Conservation (phyloP, 2,888 invertebrate genomes). For the Tiphia femorata region DNA sequence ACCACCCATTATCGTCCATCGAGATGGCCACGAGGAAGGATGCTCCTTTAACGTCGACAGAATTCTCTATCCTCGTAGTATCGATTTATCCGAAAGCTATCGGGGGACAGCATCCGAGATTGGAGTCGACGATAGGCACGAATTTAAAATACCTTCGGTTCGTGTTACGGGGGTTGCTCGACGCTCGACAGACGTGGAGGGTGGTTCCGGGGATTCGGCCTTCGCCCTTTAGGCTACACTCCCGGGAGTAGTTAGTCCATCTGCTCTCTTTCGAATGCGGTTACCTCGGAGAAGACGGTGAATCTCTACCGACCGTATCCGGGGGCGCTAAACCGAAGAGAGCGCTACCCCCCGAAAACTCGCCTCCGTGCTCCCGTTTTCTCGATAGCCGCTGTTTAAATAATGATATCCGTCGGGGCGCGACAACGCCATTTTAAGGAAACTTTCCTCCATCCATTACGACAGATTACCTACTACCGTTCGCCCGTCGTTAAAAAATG, state of each 20-base stretch:
- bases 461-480: too few species aligned
- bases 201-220: conserved; percentile 42
- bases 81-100: too few species aligned
- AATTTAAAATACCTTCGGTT: conserved; percentile 45
- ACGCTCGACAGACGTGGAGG: conserved; percentile 54
- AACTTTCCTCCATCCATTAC: not conserved
- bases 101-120: conserved; percentile 24
- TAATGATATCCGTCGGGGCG: conserved; percentile 9
- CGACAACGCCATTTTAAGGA: not conserved
- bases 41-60: too few species aligned
- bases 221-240: conserved; percentile 52
- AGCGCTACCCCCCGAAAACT: conserved; percentile 24
- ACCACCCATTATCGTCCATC: too few species aligned
- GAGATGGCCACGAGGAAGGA: too few species aligned
- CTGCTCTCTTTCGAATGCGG: conserved; percentile 50
- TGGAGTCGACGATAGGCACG: conserved; percentile 33
- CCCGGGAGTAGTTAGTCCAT: conserved; percentile 65
- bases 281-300: conserved; percentile 35
- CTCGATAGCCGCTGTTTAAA: conserved; percentile 26
- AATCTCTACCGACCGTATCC: not conserved
- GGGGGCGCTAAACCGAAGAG: conserved; percentile 41
- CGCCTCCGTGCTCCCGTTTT: conserved; percentile 12
- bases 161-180: conserved; percentile 53
- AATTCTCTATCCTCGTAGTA: too few species aligned
- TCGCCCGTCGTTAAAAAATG: too few species aligned